These are phyloP conservation scores for Halcyon badia DNA, from an alignment of 2,797 vertebrate genomes.

Conservation along the genomic window DNA sequence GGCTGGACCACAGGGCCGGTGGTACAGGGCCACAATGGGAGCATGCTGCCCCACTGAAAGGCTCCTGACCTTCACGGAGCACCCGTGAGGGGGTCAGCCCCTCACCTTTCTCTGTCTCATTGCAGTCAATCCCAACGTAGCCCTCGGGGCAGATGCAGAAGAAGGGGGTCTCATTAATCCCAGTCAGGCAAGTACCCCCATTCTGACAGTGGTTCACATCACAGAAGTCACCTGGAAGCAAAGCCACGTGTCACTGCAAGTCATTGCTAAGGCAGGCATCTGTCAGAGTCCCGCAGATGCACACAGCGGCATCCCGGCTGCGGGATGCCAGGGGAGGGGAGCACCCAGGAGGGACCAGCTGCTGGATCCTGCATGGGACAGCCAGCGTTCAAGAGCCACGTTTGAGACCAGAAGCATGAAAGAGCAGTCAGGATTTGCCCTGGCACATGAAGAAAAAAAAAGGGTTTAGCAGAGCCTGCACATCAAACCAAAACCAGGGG, in stretches of 20 bases:
- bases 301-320: accelerated
- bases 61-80: neutral
- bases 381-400: neutral
- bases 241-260: neutral
- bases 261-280: neutral
- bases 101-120: conserved; percentile 89
- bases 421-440: neutral
- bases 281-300: neutral
- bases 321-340: neutral
- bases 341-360: neutral
- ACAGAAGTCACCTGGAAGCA: conserved; percentile 88
- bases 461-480: neutral
- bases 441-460: neutral
- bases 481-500: neutral
- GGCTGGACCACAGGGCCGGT: neutral
- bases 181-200: conserved; percentile 90
- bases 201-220: conserved; percentile 89
- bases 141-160: conserved; percentile 93
- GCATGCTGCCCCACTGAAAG: neutral
- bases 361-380: neutral
- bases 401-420: neutral
- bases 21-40: accelerated
- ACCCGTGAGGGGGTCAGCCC: neutral
- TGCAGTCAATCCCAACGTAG: conserved; percentile 90
- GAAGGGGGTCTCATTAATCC: conserved; percentile 84